A percentile compares a stretch with the other conserved stretches of the same genome.
Evolutionary conservation across 2,888 invertebrate genomes (phyloP).

Genomic region (Cantharis lateralis): DNA sequence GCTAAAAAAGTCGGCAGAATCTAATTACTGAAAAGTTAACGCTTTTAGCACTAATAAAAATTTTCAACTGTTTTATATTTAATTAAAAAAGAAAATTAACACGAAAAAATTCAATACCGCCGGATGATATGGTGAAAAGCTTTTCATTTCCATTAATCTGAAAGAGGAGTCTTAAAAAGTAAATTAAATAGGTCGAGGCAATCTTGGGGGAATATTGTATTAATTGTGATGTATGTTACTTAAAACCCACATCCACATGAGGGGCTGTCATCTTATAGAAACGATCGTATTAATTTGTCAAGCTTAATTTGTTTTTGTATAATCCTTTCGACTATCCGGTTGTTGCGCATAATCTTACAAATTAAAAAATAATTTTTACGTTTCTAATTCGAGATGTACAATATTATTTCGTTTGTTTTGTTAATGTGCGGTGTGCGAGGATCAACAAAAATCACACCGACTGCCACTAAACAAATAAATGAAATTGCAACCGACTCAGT

Average conservation of each 20-base stretch:
- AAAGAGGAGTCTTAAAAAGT: background rate
- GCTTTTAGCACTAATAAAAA: constrained; percentile 1
- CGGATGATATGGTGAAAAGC: background rate
- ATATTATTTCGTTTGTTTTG: too few species aligned
- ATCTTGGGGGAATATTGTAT: background rate
- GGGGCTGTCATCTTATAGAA: background rate
- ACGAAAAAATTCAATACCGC: background rate
- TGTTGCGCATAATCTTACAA: background rate
- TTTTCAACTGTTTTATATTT: background rate
- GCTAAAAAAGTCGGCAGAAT: background rate
- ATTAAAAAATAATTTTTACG: background rate
- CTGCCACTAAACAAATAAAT: too few species aligned
- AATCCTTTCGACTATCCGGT: background rate
- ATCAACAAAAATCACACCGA: too few species aligned
- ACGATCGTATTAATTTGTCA: background rate
- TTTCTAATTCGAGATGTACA: too few species aligned
- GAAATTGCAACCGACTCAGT: too few species aligned
- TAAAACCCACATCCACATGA: background rate
- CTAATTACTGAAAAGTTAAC: background rate
- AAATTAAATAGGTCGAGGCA: background rate
- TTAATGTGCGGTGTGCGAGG: too few species aligned
- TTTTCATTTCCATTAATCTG: background rate
- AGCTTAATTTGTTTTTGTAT: background rate
- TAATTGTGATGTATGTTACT: background rate
- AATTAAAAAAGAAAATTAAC: background rate